phyloP scores from a whole-genome alignment of 2,113 vertebrate species.

The Odocoileus virginianus region DNA sequence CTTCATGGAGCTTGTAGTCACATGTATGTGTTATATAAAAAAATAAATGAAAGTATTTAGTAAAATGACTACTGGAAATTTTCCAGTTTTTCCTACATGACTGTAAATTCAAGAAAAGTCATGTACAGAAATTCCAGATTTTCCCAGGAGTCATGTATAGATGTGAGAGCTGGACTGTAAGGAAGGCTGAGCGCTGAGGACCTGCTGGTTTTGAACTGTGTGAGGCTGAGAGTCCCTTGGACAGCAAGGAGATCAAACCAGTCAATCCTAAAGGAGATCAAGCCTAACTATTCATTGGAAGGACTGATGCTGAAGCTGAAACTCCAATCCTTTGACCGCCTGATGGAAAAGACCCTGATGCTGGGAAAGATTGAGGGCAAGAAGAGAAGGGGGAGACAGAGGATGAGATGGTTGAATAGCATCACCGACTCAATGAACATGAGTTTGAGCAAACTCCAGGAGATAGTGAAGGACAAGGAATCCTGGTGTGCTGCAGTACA shows the following conservation, averaged over 20 bases:
- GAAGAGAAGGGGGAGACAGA: neutral
- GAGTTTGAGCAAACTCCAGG: neutral
- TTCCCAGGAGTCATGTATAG: neutral
- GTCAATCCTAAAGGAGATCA: neutral
- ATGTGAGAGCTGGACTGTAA: neutral
- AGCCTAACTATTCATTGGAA: neutral
- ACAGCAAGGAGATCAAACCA: neutral
- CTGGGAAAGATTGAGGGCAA: neutral
- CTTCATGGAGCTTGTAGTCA: neutral
- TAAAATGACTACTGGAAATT: neutral
- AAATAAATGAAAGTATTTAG: neutral
- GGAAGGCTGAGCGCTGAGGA: neutral
- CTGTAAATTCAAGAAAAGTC: neutral
- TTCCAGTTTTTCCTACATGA: neutral
- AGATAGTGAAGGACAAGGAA: neutral
- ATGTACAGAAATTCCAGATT: neutral
- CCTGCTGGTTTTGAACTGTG: neutral
- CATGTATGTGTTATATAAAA: neutral
- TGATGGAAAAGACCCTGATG: neutral
- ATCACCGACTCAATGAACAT: neutral
- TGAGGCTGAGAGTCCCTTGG: neutral
- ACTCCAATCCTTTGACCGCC: neutral
- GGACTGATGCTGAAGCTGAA: neutral
- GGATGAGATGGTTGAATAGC: neutral
- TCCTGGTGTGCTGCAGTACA: neutral